Base-by-base conservation (phyloP, 2,797 vertebrate genomes). In the Acipenser oxyrinchus region DNA sequence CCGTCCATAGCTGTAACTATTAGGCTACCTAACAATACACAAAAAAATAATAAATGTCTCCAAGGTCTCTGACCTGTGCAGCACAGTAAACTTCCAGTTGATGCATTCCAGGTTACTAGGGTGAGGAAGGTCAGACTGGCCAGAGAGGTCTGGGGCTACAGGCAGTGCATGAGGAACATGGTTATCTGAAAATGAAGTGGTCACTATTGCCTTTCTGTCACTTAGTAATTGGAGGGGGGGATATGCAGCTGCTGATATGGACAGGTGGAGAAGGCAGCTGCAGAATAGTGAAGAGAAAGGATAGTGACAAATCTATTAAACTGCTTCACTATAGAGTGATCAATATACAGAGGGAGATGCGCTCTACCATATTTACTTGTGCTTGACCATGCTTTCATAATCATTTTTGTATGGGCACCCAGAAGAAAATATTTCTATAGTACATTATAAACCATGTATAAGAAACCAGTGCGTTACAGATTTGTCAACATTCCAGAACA, bases 191-290 rank as follows among this genome's bases (percentile, higher is more conserved):
- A 94, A 96, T 95, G 89, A 96, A 95, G 93, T 93, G 89, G 87
- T 92, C 90, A 89, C 87, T 93, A 95, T 95, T 91, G 94, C 92
- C 90, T 95, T 95, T 94, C 94, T 96, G 94, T 95, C 94, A 95
- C 87, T 96, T 88, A 88, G 86, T 84, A 86, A 89, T 89, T 89
- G 89, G 75, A 67, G 75, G 18, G 76, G 86, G 81, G 87, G 84
- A 88, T 88, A 87, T 84, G 81, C 81, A 75, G 76, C 76, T 80
- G 78, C 78, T 84, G 83, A 84, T 4, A 86, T 81, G 76, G 79
- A 82, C 72, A 73, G 65, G 70, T 79, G 81, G 75, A 50, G 23
- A 37, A 4, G 52, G 71, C 66, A 71, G 81, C 74, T 78, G 73
- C 76, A 78, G 75, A 81, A 83, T 83, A 84, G 82, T 82, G 78